Conservation (phyloP, 2,888 invertebrate species). For the Acrobasis consociella region DNA sequence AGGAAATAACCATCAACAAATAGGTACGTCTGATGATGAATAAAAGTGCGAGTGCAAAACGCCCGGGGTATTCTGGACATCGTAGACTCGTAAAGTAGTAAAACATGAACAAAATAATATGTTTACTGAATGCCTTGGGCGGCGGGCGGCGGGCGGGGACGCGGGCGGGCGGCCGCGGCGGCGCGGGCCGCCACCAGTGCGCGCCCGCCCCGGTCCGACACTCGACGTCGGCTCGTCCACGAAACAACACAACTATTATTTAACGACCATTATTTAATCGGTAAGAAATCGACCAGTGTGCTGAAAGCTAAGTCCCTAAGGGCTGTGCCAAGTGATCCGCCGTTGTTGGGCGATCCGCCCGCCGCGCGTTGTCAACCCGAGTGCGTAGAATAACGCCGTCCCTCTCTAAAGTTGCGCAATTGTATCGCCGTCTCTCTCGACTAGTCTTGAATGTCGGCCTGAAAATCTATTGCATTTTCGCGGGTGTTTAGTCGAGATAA, state of each 20-base stretch:
- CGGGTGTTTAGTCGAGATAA: slow-evolving; percentile 63
- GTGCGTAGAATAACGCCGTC: slow-evolving; percentile 50
- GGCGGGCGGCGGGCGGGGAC: slow-evolving; percentile 48
- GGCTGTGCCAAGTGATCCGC: slow-evolving; percentile 60
- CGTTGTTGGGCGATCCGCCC: slow-evolving; percentile 37
- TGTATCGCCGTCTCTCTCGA: slow-evolving; percentile 53
- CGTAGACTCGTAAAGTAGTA: slow-evolving; percentile 46
- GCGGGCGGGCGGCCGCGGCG: slow-evolving; percentile 44
- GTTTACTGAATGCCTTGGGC: slow-evolving; percentile 57
- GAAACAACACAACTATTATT: slow-evolving; percentile 71
- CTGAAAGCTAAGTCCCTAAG: slow-evolving; percentile 44
- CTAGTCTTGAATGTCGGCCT: slow-evolving; percentile 40
- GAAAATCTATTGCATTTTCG: slow-evolving; percentile 52
- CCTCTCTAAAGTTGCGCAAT: slow-evolving; percentile 67
- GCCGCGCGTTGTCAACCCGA: slow-evolving; percentile 43
- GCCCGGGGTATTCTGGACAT: slow-evolving; percentile 40
- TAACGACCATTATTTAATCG: slow-evolving; percentile 76
- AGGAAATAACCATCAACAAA: slow-evolving; percentile 3
- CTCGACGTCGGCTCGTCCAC: slow-evolving; percentile 83
- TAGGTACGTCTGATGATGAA: slow-evolving; percentile 2
- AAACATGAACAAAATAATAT: slow-evolving; percentile 55
- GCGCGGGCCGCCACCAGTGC: slow-evolving; percentile 67
- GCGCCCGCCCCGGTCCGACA: slow-evolving; percentile 80
- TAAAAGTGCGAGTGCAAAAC: slow-evolving; percentile 30
- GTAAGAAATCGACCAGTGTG: slow-evolving; percentile 72